Conservation (phyloP, 37 sponge, comb jelly and placozoan genomes). For the Chondrilla cf. caribensis region DNA sequence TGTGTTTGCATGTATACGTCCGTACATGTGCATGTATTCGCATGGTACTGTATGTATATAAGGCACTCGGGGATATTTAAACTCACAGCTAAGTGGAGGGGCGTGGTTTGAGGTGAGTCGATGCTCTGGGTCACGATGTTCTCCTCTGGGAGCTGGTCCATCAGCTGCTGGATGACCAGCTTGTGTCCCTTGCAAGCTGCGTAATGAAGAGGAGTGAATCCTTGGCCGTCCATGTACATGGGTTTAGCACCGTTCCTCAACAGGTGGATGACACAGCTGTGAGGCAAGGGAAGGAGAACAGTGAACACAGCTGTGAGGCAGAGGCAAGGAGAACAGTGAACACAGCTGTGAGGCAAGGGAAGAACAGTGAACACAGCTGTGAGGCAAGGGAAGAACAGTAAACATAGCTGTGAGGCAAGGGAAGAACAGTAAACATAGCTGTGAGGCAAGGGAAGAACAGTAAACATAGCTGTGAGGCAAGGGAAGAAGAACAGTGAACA, state of each 20-base stretch:
- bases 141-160: conserved; percentile 66
- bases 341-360: too few species aligned
- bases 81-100: conserved; percentile 83
- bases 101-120: conserved; percentile 71
- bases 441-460: too few species aligned
- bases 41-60: background rate
- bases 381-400: too few species aligned
- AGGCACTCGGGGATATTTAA: background rate
- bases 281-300: too few species aligned
- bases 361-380: too few species aligned
- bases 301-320: too few species aligned
- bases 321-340: too few species aligned
- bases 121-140: conserved; percentile 13
- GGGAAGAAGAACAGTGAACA: too few species aligned
- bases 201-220: conserved; percentile 78
- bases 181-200: conserved; percentile 79
- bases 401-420: too few species aligned
- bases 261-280: conserved; percentile 77
- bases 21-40: background rate
- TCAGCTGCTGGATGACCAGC: conserved; percentile 70
- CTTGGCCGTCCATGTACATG: conserved; percentile 42
- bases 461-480: too few species aligned
- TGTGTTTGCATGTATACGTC: background rate
- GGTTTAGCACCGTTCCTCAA: conserved; percentile 57
- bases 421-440: too few species aligned